Base-by-base conservation (phyloP, 2,797 vertebrate genomes). In the Erethizon dorsatum region DNA sequence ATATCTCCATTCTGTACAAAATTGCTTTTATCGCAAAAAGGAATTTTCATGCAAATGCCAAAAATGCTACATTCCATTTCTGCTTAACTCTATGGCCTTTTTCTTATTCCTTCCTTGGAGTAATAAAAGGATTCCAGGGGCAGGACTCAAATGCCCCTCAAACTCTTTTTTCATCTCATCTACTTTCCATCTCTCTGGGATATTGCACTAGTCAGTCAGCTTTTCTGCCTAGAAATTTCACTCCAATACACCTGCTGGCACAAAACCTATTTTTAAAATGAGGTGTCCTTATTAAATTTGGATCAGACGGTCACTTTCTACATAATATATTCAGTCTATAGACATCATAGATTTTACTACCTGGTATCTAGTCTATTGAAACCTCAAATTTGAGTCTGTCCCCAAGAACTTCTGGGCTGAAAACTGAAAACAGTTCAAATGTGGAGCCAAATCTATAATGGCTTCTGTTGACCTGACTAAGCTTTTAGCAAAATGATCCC, bases 401-500 rank as follows among this genome's bases (percentile, higher is more conserved):
- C 28, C 50, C 14, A 83, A 78, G 54, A 95, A 12, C 5, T 83
- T 54, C 89, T 93, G 24, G 24, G 14, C 15, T 89, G 37, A 82
- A 96, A 96, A 69, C 45, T 73, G 45, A 63, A 94, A 95, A 63
- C 28, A 90, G 41, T 69, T 85, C 13, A 83, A 33, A 85, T 52
- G 7, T 8, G 4, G n/a, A 20, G 85, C 1, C 54, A 71, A 89
- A 90, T 1, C 0, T 45, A 12, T 67, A 84, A 71, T 59, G 50
- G 45, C 83, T 24, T 94, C 52, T 88, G 20, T 1, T 45, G 26
- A 83, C 56, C 26, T 75, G 8, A n/a, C 4, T 77, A 59, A 90
- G 26, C 13, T 15, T 31, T 82, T 84, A 33, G 1, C 33, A 3
- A 96, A 89, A 93, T 28, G n/a, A 90, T 18, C 71, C 57, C 33